Percentiles rank a stretch among this genome's conserved stretches.
These are phyloP conservation scores for Myocastor coypus DNA, from an alignment of 2,113 vertebrate genomes.

Conservation along the genomic window DNA sequence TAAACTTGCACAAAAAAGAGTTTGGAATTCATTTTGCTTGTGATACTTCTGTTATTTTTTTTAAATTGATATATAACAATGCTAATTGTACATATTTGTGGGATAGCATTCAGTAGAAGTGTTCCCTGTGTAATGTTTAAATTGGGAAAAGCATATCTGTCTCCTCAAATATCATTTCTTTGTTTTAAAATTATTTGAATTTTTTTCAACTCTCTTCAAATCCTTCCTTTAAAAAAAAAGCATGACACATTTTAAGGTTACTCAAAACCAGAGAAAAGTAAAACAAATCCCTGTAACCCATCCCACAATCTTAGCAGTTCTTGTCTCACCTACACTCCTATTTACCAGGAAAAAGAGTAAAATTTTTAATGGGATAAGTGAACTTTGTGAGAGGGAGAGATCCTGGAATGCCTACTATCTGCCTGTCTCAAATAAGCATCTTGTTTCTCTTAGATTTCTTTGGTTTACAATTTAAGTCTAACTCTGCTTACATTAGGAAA, in stretches of 20 bases:
- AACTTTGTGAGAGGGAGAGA: background rate
- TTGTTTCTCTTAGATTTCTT: background rate
- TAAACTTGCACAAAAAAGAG: background rate
- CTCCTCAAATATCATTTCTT: background rate
- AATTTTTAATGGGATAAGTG: background rate
- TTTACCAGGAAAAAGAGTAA: background rate
- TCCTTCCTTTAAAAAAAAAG: background rate
- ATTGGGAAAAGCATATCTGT: background rate
- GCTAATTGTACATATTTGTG: background rate
- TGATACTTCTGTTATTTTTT: conserved; percentile 34
- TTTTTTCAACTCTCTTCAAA: background rate
- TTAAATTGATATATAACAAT: background rate
- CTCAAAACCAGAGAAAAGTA: background rate
- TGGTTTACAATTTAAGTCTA: conserved; percentile 34
- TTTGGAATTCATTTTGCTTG: background rate
- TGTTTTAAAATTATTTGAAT: background rate
- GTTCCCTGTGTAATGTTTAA: background rate
- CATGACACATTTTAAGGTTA: background rate
- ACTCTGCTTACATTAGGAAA: background rate
- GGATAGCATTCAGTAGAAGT: background rate
- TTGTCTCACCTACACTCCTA: background rate
- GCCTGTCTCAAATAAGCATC: background rate
- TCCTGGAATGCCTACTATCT: background rate
- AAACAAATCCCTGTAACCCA: background rate
- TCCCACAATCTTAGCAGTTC: background rate